Evolutionary conservation across 2,888 invertebrate species (phyloP).

Genomic region (Hyles lineata): DNA sequence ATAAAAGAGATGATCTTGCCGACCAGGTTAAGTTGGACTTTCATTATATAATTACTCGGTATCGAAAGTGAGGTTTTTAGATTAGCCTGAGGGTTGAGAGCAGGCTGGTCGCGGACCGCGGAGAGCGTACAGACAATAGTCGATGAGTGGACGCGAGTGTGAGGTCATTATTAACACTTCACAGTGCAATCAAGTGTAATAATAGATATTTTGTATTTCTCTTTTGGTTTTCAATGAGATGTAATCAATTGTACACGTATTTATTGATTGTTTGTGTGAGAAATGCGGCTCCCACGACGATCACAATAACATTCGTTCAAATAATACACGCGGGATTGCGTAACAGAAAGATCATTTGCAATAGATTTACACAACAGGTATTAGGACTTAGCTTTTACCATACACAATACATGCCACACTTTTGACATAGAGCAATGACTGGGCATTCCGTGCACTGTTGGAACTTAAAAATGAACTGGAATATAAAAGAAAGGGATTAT

Average conservation of each 20-base stretch:
- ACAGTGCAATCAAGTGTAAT: constrained; percentile 40
- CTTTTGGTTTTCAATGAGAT: constrained; percentile 23
- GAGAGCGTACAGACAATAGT: constrained; percentile 43
- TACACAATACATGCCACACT: too few relatives aligned
- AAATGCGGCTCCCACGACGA: constrained; percentile 8
- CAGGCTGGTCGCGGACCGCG: constrained; percentile 34
- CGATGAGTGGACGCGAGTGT: constrained; percentile 45
- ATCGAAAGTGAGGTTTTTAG: constrained; percentile 29
- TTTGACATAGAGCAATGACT: too few relatives aligned
- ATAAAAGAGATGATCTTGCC: constrained; percentile 47
- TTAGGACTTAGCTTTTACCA: too few relatives aligned
- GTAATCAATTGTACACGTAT: constrained; percentile 20
- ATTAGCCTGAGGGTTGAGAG: constrained; percentile 33
- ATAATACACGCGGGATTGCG: neutral
- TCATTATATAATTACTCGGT: constrained; percentile 37
- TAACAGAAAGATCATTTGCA: neutral
- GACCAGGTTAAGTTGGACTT: constrained; percentile 43
- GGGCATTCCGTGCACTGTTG: too few relatives aligned
- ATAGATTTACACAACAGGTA: neutral
- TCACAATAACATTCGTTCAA: neutral
- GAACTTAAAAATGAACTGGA: too few relatives aligned
- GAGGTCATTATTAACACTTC: constrained; percentile 45
- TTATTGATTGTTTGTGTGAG: constrained; percentile 17
- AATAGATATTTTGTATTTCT: constrained; percentile 34
- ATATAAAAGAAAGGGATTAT: too few relatives aligned